Evolutionary conservation across 2,113 vertebrate genomes (phyloP), one percentile per base, ranked within the genome.

Genomic region (Charadrius vociferus): DNA sequence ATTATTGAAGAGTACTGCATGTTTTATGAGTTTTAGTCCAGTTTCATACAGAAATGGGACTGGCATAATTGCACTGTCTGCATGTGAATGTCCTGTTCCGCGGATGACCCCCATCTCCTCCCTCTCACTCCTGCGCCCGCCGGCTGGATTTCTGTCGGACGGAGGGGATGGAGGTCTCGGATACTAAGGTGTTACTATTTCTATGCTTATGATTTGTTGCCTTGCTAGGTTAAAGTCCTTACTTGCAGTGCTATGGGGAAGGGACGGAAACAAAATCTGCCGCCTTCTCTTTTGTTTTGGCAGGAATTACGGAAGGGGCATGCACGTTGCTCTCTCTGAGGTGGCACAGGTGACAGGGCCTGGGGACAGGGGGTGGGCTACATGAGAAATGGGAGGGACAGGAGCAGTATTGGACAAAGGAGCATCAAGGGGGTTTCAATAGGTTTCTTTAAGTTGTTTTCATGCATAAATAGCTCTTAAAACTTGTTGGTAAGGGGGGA

Each of bases 321-420:
- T 1, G 1, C n/a, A 4, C 1, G 0, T 20, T 4, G 11, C 43
- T 80, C 66, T 67, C 18, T 59, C 18, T 50, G 55, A 81, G 50
- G 65, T 7, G 26, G 43, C 26, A 23, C 7, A n/a, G 0, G 0
- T 30, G 56, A 14, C 1, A 1, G 15, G 32, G 6, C 20, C 30
- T 83, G 50, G 32, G 56, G 9, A 5, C 68, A 1, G 21, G 34
- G 59, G 4, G 6, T 16, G 18, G 11, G 39, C 13, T 10, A 20
- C 23, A 3, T 0, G 1, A 58, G 52, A 47, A 67, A 8, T 3
- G 4, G 39, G 55, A 74, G 29, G 43, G 56, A 59, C 20, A 41
- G 58, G 27, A 71, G 37, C 39, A 10, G 8, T 73, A 6, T 15
- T 23, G 26, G n/a, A 12, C 26, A 39, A 49, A 39, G 21, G 8